Evolutionary conservation across 2,888 invertebrate species (phyloP).

Genomic region (Drosophila leonis): DNA sequence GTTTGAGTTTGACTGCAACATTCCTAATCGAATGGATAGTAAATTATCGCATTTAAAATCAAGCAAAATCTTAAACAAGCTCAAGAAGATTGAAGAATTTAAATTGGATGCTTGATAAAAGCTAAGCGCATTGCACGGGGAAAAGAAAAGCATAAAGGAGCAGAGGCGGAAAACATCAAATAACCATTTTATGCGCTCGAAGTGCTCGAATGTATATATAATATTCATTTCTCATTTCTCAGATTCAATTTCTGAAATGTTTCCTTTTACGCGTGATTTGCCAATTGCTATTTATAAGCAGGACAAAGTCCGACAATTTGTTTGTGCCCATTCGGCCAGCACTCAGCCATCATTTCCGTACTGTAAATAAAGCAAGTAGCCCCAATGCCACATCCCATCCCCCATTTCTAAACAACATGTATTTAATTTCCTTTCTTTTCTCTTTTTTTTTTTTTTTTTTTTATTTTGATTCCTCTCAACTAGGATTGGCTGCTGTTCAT

Average conservation of each 20-base stretch:
- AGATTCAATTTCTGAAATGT: conserved; percentile 23
- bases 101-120: conserved; percentile 1
- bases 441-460: conserved; percentile 15
- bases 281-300: conserved; percentile 43
- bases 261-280: conserved; percentile 22
- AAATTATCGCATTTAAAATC: background rate
- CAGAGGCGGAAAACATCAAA: conserved; percentile 15
- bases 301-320: conserved; percentile 33
- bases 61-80: background rate
- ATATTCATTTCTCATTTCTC: conserved; percentile 50
- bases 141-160: background rate
- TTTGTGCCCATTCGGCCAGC: conserved; percentile 23
- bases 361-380: conserved; percentile 34
- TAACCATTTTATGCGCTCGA: conserved; percentile 19
- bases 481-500: conserved; percentile 42
- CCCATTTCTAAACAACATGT: conserved; percentile 52
- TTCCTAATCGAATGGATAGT: background rate
- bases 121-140: background rate
- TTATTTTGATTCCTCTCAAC: background rate
- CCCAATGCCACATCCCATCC: background rate
- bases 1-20: too few relatives aligned
- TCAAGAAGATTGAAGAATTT: conserved; percentile 1
- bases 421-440: conserved; percentile 65
- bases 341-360: conserved; percentile 63
- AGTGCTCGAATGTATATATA: conserved; percentile 20